Evolutionary conservation across 2,888 invertebrate genomes (phyloP).

Genomic region (Mythimna albipuncta): DNA sequence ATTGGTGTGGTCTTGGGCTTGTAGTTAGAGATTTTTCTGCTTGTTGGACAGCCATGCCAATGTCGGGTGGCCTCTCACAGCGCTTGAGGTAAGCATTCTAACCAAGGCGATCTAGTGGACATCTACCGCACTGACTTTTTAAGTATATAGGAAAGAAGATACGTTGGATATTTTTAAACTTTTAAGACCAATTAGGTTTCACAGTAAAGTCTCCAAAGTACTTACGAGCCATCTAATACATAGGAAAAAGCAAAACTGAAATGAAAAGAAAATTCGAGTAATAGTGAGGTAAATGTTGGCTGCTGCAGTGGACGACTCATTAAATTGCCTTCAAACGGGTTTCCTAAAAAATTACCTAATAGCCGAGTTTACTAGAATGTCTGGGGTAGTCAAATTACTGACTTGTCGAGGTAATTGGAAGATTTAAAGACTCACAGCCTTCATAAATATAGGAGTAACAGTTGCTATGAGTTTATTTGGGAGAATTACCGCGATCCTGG

Average conservation of each 20-base stretch:
- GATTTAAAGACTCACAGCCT: neutral
- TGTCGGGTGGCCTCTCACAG: too few species aligned
- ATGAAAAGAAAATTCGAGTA: slow-evolving; percentile 18
- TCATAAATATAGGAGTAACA: too few species aligned
- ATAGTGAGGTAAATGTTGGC: neutral
- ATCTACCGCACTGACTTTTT: too few species aligned
- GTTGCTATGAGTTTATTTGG: too few species aligned
- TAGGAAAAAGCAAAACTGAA: neutral
- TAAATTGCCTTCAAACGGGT: slow-evolving; percentile 27
- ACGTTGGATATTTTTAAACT: neutral
- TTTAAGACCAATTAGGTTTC: neutral
- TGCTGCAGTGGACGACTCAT: slow-evolving; percentile 32
- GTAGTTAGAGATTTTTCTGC: too few species aligned
- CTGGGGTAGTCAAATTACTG: neutral
- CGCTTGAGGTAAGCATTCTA: too few species aligned
- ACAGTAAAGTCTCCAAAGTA: slow-evolving; percentile 5
- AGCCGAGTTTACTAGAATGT: slow-evolving; percentile 11
- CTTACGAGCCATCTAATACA: neutral
- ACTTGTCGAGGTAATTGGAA: neutral
- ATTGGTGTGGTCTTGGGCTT: too few species aligned
- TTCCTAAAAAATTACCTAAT: slow-evolving; percentile 6
- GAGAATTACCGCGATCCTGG: too few species aligned
- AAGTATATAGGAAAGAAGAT: neutral
- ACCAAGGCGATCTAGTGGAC: too few species aligned
- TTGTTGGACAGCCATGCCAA: too few species aligned